Percentiles rank a stretch among this genome's conserved stretches.
Evolutionary conservation across 2,888 invertebrate genomes (phyloP).

Genomic region (Xanthorhoe spadicearia): DNA sequence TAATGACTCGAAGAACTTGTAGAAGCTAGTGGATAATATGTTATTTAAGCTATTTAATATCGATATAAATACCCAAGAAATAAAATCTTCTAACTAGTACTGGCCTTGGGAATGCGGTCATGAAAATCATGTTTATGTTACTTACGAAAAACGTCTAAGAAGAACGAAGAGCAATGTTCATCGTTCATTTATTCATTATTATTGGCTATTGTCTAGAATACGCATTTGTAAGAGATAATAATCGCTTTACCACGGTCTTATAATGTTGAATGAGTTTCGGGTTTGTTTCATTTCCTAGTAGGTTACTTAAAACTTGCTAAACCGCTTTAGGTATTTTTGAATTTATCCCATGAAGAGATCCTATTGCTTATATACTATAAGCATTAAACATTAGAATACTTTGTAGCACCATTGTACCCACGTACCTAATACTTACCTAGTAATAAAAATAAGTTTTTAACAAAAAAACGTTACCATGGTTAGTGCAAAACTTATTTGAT

Average conservation of each 20-base stretch:
- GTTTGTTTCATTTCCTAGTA: conserved; percentile 31
- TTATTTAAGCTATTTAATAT: no score
- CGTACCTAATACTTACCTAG: no score
- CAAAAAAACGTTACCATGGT: background rate
- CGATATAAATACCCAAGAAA: background rate
- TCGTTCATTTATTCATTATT: conserved; percentile 34
- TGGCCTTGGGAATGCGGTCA: conserved; percentile 39
- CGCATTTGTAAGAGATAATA: conserved; percentile 39
- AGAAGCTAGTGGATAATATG: no score
- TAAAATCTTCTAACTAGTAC: conserved; percentile 19
- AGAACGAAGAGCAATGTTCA: conserved; percentile 30
- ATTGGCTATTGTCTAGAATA: conserved; percentile 39
- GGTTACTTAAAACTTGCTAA: conserved; percentile 9
- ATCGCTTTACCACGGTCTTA: conserved; percentile 44
- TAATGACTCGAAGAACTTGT: conserved; percentile 1
- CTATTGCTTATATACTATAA: no score
- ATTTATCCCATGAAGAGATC: background rate
- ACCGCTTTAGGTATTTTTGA: background rate
- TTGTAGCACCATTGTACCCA: background rate
- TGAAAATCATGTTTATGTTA: conserved; percentile 34
- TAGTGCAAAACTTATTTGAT: background rate
- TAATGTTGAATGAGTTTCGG: conserved; percentile 34
- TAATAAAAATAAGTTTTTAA: background rate
- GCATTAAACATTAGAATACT: background rate
- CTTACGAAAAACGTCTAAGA: no score